Conservation (phyloP, 2,888 invertebrate genomes). For the Netelia virgata region DNA sequence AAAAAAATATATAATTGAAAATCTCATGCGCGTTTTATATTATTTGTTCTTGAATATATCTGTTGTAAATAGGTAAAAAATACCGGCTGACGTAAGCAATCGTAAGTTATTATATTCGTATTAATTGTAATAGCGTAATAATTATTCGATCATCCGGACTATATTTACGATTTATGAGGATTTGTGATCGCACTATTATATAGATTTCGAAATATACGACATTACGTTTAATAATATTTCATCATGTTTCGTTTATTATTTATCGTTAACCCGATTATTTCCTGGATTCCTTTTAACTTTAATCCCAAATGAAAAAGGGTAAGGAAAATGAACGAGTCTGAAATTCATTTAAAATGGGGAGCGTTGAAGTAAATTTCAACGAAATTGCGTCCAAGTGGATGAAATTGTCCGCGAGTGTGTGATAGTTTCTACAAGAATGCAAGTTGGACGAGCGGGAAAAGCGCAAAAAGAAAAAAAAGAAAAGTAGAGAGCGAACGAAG, state of each 20-base stretch:
- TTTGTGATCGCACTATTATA: constrained; percentile 73
- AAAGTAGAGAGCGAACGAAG: constrained; percentile 3
- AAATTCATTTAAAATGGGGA: no score
- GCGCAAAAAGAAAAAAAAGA: no score
- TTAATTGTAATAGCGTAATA: constrained; percentile 63
- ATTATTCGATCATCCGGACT: constrained; percentile 54
- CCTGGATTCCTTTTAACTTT: no score
- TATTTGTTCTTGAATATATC: constrained; percentile 66
- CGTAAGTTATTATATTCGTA: constrained; percentile 68
- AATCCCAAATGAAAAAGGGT: no score
- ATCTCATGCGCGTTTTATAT: constrained; percentile 66
- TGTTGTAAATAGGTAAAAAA: constrained; percentile 67
- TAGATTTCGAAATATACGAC: constrained; percentile 73
- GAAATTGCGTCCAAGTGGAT: not conserved
- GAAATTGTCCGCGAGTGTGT: not conserved
- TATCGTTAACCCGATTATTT: not conserved
- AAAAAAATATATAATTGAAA: constrained; percentile 34
- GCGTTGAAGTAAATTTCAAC: no score
- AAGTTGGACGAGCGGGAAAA: not conserved
- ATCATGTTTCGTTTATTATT: constrained; percentile 13
- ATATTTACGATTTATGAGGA: constrained; percentile 66
- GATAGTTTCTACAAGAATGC: not conserved
- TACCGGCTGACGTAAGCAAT: constrained; percentile 52
- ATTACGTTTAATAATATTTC: constrained; percentile 70
- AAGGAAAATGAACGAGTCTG: no score